Conservation (phyloP, 1,140 invertebrate species). For the Pseudomyrmex pallidus region DNA sequence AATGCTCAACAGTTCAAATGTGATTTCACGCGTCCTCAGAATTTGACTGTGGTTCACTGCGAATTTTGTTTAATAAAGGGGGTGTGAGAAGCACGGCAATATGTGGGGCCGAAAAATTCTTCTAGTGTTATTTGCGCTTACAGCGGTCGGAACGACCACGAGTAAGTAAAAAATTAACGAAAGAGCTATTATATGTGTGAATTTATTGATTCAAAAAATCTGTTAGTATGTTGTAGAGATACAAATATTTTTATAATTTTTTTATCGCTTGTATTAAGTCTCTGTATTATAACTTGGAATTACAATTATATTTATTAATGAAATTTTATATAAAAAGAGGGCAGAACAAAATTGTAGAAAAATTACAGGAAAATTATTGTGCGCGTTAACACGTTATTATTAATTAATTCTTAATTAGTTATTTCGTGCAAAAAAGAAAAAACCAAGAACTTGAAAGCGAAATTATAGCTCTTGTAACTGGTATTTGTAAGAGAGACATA, state of each 20-base stretch:
- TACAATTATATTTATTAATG: no score
- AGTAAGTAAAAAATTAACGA: slow-evolving; percentile 31
- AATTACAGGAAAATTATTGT: no score
- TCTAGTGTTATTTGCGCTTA: slow-evolving; percentile 12
- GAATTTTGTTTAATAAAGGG: slow-evolving; percentile 8
- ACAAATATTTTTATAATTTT: background rate
- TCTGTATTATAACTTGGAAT: background rate
- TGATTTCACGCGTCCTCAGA: background rate
- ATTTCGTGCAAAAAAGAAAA: no score
- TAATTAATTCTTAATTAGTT: no score
- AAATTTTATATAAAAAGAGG: no score
- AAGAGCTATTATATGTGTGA: background rate
- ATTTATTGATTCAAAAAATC: background rate
- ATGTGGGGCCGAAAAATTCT: slow-evolving; percentile 23
- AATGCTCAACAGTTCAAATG: slow-evolving; percentile 7
- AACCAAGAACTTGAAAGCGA: no score
- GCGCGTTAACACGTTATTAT: no score
- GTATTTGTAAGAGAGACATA: no score
- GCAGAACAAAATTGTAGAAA: no score
- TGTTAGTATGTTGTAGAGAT: background rate
- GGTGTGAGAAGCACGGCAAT: background rate
- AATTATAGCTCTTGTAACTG: no score
- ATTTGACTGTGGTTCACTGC: background rate
- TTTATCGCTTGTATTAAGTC: background rate
- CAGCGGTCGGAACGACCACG: slow-evolving; percentile 8